These are phyloP conservation scores for Nanorana parkeri DNA, from an alignment of 2,113 vertebrate species.

Conservation along the genomic window DNA sequence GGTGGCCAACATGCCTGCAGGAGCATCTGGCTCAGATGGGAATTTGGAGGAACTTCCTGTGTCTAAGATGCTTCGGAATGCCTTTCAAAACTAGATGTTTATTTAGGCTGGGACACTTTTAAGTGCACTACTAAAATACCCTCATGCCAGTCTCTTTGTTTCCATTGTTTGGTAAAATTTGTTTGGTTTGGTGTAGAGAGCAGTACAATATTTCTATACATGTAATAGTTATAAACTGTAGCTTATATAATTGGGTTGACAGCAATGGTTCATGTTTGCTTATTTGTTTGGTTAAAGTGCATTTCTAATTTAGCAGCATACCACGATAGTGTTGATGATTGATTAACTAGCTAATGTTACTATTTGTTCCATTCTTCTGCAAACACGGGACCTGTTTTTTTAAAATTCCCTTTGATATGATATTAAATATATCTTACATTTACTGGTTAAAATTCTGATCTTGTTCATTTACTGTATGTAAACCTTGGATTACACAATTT, in stretches of 20 bases:
- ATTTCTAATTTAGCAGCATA: constrained; percentile 42
- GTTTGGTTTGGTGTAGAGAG: not conserved
- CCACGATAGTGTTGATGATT: not conserved
- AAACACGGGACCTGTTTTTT: too few relatives aligned
- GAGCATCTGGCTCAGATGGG: constrained; percentile 33
- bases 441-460: too few relatives aligned
- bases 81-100: constrained; percentile 40
- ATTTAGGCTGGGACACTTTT: not conserved
- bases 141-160: not conserved
- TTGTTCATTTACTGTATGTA: too few relatives aligned
- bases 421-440: too few relatives aligned
- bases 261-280: constrained; percentile 1
- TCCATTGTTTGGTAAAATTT: constrained; percentile 1
- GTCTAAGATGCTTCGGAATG: constrained; percentile 52
- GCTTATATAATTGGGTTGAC: not conserved
- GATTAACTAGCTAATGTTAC: too few relatives aligned
- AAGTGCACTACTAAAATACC: not conserved
- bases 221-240: constrained; percentile 13
- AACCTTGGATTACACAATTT: not conserved
- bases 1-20: constrained; percentile 51
- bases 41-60: constrained; percentile 50
- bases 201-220: constrained; percentile 7
- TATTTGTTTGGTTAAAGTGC: constrained; percentile 19
- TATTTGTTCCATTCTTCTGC: too few relatives aligned
- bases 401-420: too few relatives aligned